These are phyloP conservation scores for Labroides dimidiatus DNA, from an alignment of 2,797 vertebrate genomes.

Conservation along the genomic window DNA sequence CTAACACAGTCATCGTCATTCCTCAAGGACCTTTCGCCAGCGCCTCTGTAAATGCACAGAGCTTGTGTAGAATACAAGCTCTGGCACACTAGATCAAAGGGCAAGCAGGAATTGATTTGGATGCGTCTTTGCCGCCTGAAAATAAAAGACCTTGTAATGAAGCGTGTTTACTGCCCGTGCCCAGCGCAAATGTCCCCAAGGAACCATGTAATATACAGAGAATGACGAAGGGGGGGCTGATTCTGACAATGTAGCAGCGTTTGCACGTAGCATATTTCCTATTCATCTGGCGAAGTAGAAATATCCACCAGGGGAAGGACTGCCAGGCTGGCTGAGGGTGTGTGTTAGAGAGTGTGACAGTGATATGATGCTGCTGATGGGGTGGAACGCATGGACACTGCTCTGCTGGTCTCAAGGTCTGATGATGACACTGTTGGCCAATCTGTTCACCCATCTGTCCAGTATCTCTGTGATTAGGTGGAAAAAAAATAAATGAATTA, in stretches of 20 bases:
- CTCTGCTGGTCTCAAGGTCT: background rate
- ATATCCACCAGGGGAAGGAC: background rate
- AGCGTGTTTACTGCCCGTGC: conserved; percentile 60
- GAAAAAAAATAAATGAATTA: background rate
- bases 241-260: conserved; percentile 23
- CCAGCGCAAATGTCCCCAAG: conserved; percentile 45
- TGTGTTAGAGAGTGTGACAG: background rate
- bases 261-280: conserved; percentile 7
- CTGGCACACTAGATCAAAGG: conserved; percentile 63
- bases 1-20: conserved; percentile 43
- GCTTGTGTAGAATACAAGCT: conserved; percentile 38
- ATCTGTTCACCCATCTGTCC: background rate
- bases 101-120: conserved; percentile 67
- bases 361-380: background rate
- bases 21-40: conserved; percentile 44
- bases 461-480: background rate
- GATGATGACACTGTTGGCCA: background rate
- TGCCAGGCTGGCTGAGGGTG: conserved; percentile 11
- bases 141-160: conserved; percentile 73
- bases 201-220: conserved; percentile 53
- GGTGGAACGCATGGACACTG: background rate
- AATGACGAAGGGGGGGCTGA: background rate
- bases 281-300: conserved; percentile 15
- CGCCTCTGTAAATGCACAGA: conserved; percentile 29
- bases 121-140: conserved; percentile 54